Base-by-base conservation (phyloP, 2,113 vertebrate genomes). In the Tragelaphus buxtoni region DNA sequence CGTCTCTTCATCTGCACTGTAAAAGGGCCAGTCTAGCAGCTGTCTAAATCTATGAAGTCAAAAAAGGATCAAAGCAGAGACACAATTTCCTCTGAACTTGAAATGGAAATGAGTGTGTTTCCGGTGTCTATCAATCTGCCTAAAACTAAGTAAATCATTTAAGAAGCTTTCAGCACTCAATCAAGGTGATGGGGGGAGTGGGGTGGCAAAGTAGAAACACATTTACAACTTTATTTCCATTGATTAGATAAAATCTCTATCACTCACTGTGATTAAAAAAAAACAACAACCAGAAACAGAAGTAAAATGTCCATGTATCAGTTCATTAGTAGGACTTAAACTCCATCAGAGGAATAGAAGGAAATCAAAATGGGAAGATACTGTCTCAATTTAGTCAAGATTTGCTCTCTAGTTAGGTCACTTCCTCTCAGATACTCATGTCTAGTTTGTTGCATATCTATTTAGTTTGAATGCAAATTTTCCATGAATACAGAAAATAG, bases 181-280 rank as follows among this genome's bases (percentile, higher is more conserved):
- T 92, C 95, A 96, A 87, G 61, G 32, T 95, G 93, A 95, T 47
- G 53, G 32, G 3, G 24, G 14, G 58, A 22, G 61, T 24, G 12
- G 94, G 26, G 87, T 76, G 86, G 72, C 51, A 83, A 97, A 82
- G 69, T 39, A 69, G 95, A 88, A 91, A 82, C 61, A 91, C 8
- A 56, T 47, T 88, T 92, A 88, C 20, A 91, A 58, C n/a, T 81
- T 86, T 58, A 85, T 92, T 94, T 83, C 61, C 63, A 49, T 58
- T 80, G 86, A 80, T 61, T 81, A 74, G 76, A 94, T 83, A 94
- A 93, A 95, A 56, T 10, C 47, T 72, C 80, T 76, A 95, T 97
- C 77, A 77, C 16, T 97, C 81, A 94, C 32, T 45, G 10, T 77
- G 20, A 88, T 72, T 42, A 42, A 42, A 42, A 39, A 39, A 42